Evolutionary conservation across 2,797 vertebrate species (phyloP), one percentile per base, ranked within the genome.

Genomic region (Sebastes dallii): DNA sequence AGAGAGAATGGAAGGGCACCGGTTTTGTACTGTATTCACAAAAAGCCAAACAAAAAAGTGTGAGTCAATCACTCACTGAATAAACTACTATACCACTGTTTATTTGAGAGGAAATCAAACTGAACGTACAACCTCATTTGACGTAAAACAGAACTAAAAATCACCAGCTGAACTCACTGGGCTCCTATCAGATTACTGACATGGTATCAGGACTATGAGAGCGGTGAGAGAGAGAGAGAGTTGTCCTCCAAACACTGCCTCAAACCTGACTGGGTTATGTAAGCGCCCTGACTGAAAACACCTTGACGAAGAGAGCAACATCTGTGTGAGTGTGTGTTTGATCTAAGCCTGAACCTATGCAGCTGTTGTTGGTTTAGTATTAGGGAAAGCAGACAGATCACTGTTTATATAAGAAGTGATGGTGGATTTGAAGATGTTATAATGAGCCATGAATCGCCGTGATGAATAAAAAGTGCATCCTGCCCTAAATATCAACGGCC

Each of bases 301-400:
- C 9, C 32, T 18, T 36, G 32, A 67, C 6, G 5, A 67, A 84
- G 56, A 54, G 6, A 67, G 25, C 14, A 72, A 60, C 80, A 76
- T 78, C 72, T 77, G 34, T 77, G 34, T 20, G 11, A 72, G 78
- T 34, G 56, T 52, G 67, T 77, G 79, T 78, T 80, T 72, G 58
- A 81, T 62, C 22, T 42, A 8, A 27, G 5, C 22, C 25, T 46
- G 11, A 42, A 55, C 13, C 60, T 4, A 13, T 32, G 39, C 46
- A 66, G 32, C 39, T 72, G 25, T 56, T 39, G 61, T 59, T 25
- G 8, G 12, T 69, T 27, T 34, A 7, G 46, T 16, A 25, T 64
- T 16, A 59, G 16, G 11, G 34, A 29, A 54, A 61, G 24, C 18
- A 64, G 69, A 65, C 16, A 29, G 18, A 67, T 75, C 22, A n/a